These are phyloP conservation scores for Phoebastria nigripes DNA, from an alignment of 2,797 vertebrate species.

Conservation along the genomic window DNA sequence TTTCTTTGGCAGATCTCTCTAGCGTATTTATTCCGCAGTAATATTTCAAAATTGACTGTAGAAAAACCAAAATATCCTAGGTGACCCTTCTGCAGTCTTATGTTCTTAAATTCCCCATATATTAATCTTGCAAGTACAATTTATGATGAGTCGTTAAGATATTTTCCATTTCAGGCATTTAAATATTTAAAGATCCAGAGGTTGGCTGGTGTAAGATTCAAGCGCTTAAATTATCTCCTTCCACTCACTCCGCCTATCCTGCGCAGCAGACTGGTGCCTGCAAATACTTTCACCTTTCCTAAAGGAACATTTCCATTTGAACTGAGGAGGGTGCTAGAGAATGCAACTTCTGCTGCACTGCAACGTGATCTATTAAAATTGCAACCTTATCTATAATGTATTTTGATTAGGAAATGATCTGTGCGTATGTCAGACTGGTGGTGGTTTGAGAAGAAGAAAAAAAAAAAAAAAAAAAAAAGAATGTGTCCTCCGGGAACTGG, in stretches of 20 bases:
- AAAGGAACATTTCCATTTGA: background rate
- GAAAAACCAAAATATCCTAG: background rate
- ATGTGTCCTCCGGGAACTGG: background rate
- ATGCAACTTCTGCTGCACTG: background rate
- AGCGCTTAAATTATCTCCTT: background rate
- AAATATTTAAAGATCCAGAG: conserved; percentile 1
- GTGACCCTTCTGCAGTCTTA: background rate
- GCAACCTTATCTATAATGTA: background rate
- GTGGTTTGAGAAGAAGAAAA: background rate
- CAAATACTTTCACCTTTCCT: background rate
- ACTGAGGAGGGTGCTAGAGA: background rate
- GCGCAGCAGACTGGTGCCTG: background rate
- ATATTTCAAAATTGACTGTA: background rate
- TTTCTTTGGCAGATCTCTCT: background rate
- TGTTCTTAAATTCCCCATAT: background rate
- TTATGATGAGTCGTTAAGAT: background rate
- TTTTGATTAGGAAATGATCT: background rate
- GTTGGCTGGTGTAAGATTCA: background rate
- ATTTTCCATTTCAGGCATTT: background rate
- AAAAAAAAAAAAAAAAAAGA: too few species aligned
- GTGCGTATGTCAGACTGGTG: background rate
- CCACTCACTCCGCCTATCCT: background rate
- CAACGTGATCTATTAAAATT: background rate
- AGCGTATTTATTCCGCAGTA: background rate
- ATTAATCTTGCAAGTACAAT: background rate